Evolutionary conservation across 92 coral and sea anemone species (phyloP), one percentile per base, ranked within the genome.

Genomic region (Zoanthus gigantus): DNA sequence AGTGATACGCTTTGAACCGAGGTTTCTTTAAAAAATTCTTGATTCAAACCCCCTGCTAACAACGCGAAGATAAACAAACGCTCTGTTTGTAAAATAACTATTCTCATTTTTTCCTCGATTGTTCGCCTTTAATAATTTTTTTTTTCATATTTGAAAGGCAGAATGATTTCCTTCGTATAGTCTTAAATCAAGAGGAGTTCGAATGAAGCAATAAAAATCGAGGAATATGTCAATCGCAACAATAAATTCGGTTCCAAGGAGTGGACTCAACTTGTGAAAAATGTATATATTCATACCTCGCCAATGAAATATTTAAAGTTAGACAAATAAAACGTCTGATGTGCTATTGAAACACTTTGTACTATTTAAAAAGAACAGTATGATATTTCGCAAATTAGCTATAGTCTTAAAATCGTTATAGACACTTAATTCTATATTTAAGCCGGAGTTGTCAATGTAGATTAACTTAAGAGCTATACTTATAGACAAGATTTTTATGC

Each of bases 351-450:
- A 63, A 81, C 32, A 81, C 42, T 37, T 65, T 81, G 42, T 81
- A 66, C 44, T 66, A 52, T 81, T 65, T 81, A 18, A 81, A 81
- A 81, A 71, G 60, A 81, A 81, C 85, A 81, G 75, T 81, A 28
- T 81, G 76, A 66, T 65, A 44, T 81, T 50, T 81, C 60, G 15
- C 85, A 81, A 66, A 66, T 81, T 81, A 46, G 23, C 23, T 23
- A 23, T 23, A 23, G 75, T 45, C 53, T 79, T 66, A 81, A 81
- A 77, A 81, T 63, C 74, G 66, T 81, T 66, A 12, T 14, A 66
- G 29, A 50, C 85, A 46, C 11, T 66, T 81, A 23, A 23, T 23
- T 81, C 74, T 30, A 66, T 81, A 63, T 67, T 80, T 37, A 37
- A 2, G 42, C 42, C 3, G 42, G 2, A 37, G 42, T 37, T 50